These are phyloP conservation scores for Neosilurus mollespiculum DNA, from an alignment of 2,797 vertebrate species.

Conservation along the genomic window DNA sequence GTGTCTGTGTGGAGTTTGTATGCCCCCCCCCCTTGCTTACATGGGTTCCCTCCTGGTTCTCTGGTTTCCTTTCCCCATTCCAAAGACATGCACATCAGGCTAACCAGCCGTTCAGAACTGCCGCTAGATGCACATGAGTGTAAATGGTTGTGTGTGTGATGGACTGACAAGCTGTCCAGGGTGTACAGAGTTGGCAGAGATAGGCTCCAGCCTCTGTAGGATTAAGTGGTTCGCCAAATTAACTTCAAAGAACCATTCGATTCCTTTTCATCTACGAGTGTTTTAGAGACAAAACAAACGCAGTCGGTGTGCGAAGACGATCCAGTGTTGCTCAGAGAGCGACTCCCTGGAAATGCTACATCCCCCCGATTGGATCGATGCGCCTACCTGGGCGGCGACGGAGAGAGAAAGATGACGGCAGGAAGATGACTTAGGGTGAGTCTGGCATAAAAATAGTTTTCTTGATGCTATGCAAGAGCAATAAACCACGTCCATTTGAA, in stretches of 20 bases:
- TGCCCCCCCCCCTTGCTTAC: no score
- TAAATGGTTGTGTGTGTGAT: no score
- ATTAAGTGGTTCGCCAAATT: no score
- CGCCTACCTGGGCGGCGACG: conserved; percentile 21
- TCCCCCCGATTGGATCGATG: conserved; percentile 40
- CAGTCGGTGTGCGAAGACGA: neutral
- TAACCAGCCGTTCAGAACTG: no score
- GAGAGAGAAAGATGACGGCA: conserved; percentile 1
- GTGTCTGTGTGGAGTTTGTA: no score
- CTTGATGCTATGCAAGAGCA: conserved; percentile 53
- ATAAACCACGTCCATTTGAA: conserved; percentile 62
- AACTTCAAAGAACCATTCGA: neutral
- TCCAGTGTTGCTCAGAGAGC: conserved; percentile 10
- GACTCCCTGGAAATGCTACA: conserved; percentile 21
- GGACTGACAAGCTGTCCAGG: no score
- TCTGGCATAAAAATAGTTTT: conserved; percentile 54
- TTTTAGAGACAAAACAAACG: neutral
- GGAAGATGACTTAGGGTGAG: conserved; percentile 43
- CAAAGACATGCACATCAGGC: no score
- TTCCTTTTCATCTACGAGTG: neutral
- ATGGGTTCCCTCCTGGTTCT: no score
- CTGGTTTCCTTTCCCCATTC: no score
- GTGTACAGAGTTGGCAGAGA: no score
- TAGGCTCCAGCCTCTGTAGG: no score
- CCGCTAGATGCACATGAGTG: no score